A percentile compares a stretch with the other conserved stretches of the same genome.
Conservation (phyloP, 2,113 vertebrate species). For the Cinclus mexicanus region DNA sequence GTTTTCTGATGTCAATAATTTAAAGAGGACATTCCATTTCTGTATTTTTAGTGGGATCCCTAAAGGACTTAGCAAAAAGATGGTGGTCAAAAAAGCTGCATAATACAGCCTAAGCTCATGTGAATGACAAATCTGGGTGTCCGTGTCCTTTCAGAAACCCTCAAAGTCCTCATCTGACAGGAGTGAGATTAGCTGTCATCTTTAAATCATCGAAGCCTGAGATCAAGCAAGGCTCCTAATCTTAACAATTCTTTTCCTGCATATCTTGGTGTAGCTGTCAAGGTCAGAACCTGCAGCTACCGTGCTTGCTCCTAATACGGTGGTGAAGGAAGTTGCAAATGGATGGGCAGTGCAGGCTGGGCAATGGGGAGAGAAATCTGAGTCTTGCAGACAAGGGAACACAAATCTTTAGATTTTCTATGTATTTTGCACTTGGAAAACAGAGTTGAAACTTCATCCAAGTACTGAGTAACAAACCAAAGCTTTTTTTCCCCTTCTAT, state of each 20-base stretch:
- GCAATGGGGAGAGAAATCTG: background rate
- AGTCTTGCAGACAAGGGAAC: background rate
- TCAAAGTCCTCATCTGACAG: constrained; percentile 40
- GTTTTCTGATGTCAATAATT: constrained; percentile 36
- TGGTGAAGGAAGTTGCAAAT: background rate
- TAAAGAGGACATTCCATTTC: background rate
- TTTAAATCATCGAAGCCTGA: constrained; percentile 62
- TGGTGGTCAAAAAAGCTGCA: constrained; percentile 23
- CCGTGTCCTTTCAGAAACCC: constrained; percentile 44
- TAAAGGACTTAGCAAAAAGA: constrained; percentile 21
- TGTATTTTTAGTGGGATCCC: background rate
- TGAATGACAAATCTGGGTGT: constrained; percentile 48
- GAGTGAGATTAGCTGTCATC: constrained; percentile 51
- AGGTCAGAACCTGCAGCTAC: background rate
- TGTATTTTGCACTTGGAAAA: background rate
- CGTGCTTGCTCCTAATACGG: background rate
- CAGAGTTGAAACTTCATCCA: background rate
- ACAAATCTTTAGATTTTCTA: background rate
- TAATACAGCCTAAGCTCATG: constrained; percentile 62
- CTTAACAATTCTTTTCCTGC: constrained; percentile 49
- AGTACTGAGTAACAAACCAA: background rate
- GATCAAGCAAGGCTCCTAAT: constrained; percentile 42
- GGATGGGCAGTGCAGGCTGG: background rate
- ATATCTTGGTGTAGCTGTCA: background rate
- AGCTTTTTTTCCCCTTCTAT: background rate